phyloP scores from a whole-genome alignment of 2,888 invertebrate species.

The Allolobophora icterica region DNA sequence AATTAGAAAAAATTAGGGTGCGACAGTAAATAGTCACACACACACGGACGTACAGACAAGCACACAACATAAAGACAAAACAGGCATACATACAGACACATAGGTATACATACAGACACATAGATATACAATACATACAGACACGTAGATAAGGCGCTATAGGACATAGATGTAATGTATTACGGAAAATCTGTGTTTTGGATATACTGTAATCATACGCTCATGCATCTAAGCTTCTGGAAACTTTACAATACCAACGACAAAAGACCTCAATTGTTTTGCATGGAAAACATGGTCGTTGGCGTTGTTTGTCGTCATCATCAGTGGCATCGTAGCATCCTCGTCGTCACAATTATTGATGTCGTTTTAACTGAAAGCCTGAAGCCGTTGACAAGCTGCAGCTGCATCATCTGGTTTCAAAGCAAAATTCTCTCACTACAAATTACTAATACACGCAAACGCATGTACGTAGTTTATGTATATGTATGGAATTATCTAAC shows the following conservation, averaged over 20 bases:
- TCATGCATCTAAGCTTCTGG: no score
- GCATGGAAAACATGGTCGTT: not conserved
- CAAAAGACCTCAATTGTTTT: not conserved
- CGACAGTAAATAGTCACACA: no score
- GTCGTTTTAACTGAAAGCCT: not conserved
- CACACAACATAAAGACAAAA: no score
- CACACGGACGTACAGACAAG: no score
- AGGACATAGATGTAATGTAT: no score
- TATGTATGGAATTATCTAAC: not conserved
- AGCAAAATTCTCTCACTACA: slow-evolving; percentile 11
- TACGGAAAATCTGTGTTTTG: no score
- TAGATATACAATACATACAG: not conserved
- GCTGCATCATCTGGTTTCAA: not conserved
- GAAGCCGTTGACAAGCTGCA: not conserved
- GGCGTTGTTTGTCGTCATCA: not conserved
- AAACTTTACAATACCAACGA: not conserved
- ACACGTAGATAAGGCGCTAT: no score
- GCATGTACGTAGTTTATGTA: not conserved
- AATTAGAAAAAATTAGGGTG: no score
- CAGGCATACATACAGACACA: no score
- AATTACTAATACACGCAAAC: not conserved
- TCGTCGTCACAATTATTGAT: not conserved
- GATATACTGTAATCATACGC: no score
- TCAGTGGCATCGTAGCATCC: not conserved
- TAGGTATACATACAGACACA: not conserved